Evolutionary conservation across 2,113 vertebrate genomes (phyloP), one percentile per base, ranked within the genome.

Genomic region (Aptenodytes patagonicus): DNA sequence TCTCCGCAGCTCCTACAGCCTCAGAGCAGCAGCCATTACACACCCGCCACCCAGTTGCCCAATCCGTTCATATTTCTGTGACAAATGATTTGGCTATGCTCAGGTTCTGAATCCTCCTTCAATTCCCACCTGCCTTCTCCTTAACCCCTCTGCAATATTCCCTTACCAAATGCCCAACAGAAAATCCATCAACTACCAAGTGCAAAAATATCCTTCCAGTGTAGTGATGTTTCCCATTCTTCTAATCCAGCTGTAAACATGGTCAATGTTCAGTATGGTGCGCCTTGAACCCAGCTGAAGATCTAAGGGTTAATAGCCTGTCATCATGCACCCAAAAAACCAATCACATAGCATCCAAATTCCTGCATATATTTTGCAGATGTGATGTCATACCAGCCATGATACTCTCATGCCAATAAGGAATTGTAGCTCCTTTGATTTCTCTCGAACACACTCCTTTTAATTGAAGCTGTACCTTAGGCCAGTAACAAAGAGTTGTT

Each of bases 41-140:
- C 29, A 71, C 13, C 18, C 4, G 0, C 61, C 0, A 0, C 32
- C 13, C 62, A 61, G 34, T 6, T 65, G 36, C 54, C 42, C 42
- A 42, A 84, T 70, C 84, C 13, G 0, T 47, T 88, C 71, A 32
- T 83, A 80, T 49, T 88, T 62, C 78, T 70, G 42, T 71, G 58
- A 86, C 32, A 83, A 95, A 73, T 75, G 1, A 60, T 62, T 88
- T 68, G 71, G 29, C 26, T 69, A 18, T 0, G 1, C 36, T 73
- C 22, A 77, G 58, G 28, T 77, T 89, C 60, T 70, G 60, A 78
- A 31, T 46, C 19, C 70, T 86, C 51, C 88, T 92, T 76, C 51
- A 70, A 17, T 10, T 66, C 24, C 71, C 46, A 84, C n/a, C 36
- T 81, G 62, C 52, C 32, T 90, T 80, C 54, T 54, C 20, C 15